Evolutionary conservation across 1,140 invertebrate genomes (phyloP), one percentile per base, ranked within the genome.

Genomic region (Phenacoccus solenopsis): DNA sequence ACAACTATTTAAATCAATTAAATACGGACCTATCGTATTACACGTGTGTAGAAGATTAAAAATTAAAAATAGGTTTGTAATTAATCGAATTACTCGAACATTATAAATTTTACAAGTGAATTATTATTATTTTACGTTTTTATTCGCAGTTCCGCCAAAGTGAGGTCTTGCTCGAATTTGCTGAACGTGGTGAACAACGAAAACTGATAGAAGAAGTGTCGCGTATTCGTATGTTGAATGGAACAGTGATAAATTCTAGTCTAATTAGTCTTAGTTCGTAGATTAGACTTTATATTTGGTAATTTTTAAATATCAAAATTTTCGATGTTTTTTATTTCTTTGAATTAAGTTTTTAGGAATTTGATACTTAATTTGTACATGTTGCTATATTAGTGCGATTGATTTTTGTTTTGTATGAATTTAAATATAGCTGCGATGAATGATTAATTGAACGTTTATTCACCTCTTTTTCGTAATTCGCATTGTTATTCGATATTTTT

Each of bases 1-100:
- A 75, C 83, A 84, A 70, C 84, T 92, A 75, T 97, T 98, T 79
- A 94, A 95, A 77, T 86, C 88, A 78, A 88, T 96, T 68, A 91
- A 91, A 79, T 85, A 85, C 75, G 93, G 93, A 56, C 86, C 91
- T 77, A 88, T 98, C 56, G 83, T 88, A 72, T 80, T 98, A 64
- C 88, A 90, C 76, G 84, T 94, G 74, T 85, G 88, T 73, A 83
- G 91, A 77, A 83, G 90, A 28, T 64, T 57, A 4, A 71, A 71
- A 69, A 21, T 28, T 9, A 27, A 30, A 7, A 71, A 69, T 32
- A 57, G 56, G 70, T 72, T 27, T 68, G 28, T 30, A n/a, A 9
- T 7, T 13, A 35, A 69, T 35, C n/a, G 20, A 69, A 69, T 10
- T 13, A 32, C 30, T 32, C 13, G 30, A 32, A 32, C 5, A 13